Conservation (phyloP, 2,113 vertebrate species). For the Calyptomena viridis region DNA sequence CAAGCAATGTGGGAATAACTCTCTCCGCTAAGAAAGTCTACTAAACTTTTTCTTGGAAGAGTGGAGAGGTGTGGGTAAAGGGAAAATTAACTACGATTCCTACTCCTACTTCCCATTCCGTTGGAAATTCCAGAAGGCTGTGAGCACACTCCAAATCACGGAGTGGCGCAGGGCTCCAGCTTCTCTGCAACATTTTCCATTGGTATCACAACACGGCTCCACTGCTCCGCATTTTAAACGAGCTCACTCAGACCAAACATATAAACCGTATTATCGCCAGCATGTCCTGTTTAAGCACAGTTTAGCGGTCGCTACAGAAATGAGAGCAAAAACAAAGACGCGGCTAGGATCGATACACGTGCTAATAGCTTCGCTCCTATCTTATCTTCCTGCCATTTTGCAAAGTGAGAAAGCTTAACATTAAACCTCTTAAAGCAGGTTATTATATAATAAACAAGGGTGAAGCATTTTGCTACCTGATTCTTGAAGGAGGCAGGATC, state of each 20-base stretch:
- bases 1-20: not conserved
- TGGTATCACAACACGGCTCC: not conserved
- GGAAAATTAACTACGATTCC: not conserved
- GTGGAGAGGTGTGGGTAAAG: too few relatives aligned
- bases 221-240: not conserved
- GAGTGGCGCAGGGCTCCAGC: not conserved
- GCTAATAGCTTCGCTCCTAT: conserved; percentile 45
- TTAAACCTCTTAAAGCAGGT: conserved; percentile 15
- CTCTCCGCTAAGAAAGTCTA: not conserved
- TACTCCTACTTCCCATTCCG: not conserved
- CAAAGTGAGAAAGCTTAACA: conserved; percentile 28
- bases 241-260: not conserved
- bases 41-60: not conserved
- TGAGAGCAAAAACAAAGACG: conserved; percentile 12
- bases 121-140: conserved; percentile 4
- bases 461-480: conserved; percentile 30
- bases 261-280: not conserved
- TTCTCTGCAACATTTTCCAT: not conserved
- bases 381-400: conserved; percentile 53
- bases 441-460: conserved; percentile 43
- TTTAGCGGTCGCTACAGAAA: conserved; percentile 14
- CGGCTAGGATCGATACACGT: not conserved
- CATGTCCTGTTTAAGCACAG: conserved; percentile 18
- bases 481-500: not conserved
- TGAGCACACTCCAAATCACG: not conserved